Percentiles rank a stretch among this genome's conserved stretches.
phyloP scores from a whole-genome alignment of 1,140 invertebrate species.

The Bombus turneri region DNA sequence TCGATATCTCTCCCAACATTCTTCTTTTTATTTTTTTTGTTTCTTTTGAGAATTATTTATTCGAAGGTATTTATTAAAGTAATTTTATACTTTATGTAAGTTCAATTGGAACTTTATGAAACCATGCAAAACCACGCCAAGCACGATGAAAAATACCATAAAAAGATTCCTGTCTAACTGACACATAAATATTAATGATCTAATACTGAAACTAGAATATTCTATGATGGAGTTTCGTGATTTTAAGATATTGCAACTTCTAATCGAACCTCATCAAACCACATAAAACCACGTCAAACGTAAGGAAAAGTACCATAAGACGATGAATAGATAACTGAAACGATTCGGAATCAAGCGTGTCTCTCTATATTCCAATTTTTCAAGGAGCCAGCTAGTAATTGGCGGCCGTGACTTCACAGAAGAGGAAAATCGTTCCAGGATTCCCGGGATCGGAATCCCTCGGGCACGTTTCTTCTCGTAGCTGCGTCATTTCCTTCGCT shows the following conservation, averaged over 20 bases:
- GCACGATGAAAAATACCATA: no score
- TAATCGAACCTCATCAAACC: background rate
- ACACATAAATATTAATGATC: no score
- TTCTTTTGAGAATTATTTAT: no score
- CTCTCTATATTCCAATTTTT: background rate
- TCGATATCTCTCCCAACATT: background rate
- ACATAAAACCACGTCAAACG: accelerated
- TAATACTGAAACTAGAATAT: background rate
- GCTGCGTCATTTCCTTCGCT: conserved; percentile 17
- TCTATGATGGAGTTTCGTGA: background rate
- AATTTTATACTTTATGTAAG: no score
- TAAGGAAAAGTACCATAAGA: background rate
- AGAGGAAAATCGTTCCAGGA: background rate
- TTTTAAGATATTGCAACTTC: background rate
- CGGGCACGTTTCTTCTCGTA: conserved; percentile 20
- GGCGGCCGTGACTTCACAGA: background rate
- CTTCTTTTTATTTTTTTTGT: no score
- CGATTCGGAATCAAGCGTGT: background rate
- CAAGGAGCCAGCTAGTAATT: conserved; percentile 8
- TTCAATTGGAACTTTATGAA: no score
- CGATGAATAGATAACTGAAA: background rate
- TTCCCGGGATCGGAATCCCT: conserved; percentile 16
- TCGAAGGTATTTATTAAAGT: no score
- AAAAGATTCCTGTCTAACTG: no score
- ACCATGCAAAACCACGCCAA: accelerated